Evolutionary conservation across 2,797 vertebrate species (phyloP).

Genomic region (Ispidina picta): DNA sequence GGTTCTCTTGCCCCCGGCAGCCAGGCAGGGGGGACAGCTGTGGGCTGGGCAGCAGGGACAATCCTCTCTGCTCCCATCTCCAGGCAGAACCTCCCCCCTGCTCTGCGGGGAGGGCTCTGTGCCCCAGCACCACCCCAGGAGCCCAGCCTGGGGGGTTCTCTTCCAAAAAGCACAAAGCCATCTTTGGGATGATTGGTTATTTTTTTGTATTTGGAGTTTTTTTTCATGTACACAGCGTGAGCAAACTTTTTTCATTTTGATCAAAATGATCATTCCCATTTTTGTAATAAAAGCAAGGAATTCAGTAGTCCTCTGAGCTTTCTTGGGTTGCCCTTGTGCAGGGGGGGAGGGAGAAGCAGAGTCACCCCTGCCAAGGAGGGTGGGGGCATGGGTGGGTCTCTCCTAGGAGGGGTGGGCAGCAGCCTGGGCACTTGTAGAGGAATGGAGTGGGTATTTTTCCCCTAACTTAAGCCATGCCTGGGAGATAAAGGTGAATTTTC

Average conservation of each 20-base stretch:
- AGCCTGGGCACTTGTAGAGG: rapidly evolving
- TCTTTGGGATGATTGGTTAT: constrained; percentile 61
- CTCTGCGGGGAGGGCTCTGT: no score
- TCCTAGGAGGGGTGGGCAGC: rapidly evolving
- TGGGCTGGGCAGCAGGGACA: not conserved
- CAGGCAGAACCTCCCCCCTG: no score
- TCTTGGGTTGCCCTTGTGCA: not conserved
- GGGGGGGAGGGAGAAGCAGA: not conserved
- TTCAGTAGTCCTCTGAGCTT: constrained; percentile 28
- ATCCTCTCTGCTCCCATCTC: not conserved
- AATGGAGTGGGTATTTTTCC: rapidly evolving
- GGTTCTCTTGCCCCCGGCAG: not conserved
- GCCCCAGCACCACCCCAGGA: no score
- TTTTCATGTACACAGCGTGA: constrained; percentile 77
- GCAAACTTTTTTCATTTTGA: constrained; percentile 76
- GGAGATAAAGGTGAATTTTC: not conserved
- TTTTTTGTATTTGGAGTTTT: constrained; percentile 77
- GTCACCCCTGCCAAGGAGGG: no score
- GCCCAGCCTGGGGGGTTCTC: constrained; percentile 15
- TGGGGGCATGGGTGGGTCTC: no score
- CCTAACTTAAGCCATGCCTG: no score
- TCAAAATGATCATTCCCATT: constrained; percentile 79
- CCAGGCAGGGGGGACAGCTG: no score
- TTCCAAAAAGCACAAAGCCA: constrained; percentile 67
- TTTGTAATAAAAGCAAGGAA: constrained; percentile 82